Percentiles rank a stretch among this genome's conserved stretches.
Evolutionary conservation across 2,888 invertebrate species (phyloP).

Genomic region (Oasisia sp.): DNA sequence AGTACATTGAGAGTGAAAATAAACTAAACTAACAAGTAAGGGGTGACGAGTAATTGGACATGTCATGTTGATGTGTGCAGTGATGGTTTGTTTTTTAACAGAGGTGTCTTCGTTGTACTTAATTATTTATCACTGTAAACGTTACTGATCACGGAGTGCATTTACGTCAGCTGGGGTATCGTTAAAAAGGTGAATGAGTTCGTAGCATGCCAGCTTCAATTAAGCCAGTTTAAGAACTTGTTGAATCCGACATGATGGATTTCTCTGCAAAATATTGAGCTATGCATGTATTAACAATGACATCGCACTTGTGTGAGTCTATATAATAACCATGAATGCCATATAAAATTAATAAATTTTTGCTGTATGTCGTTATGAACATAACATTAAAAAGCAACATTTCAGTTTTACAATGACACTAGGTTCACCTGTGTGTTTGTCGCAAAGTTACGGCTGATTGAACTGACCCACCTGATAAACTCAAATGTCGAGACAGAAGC

Average conservation of each 20-base stretch:
- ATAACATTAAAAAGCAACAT: too few relatives aligned
- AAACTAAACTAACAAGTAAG: neutral
- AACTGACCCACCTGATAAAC: too few relatives aligned
- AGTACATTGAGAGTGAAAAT: neutral
- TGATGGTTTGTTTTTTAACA: neutral
- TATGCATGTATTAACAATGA: too few relatives aligned
- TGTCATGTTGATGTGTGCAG: neutral
- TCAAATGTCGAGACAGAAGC: too few relatives aligned
- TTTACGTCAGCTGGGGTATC: neutral
- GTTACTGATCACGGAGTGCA: neutral
- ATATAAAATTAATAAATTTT: too few relatives aligned
- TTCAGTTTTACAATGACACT: too few relatives aligned
- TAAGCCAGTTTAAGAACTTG: neutral
- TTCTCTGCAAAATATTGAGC: neutral
- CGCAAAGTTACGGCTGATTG: too few relatives aligned
- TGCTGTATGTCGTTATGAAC: too few relatives aligned
- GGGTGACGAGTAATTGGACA: neutral
- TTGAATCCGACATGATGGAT: neutral
- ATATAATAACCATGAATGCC: too few relatives aligned
- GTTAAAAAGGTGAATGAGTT: neutral
- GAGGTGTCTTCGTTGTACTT: neutral
- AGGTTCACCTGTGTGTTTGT: too few relatives aligned
- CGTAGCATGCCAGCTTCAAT: neutral
- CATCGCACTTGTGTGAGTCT: too few relatives aligned
- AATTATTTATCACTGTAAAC: neutral